These are phyloP conservation scores for Coendou prehensilis DNA, from an alignment of 2,797 vertebrate species.

Conservation along the genomic window DNA sequence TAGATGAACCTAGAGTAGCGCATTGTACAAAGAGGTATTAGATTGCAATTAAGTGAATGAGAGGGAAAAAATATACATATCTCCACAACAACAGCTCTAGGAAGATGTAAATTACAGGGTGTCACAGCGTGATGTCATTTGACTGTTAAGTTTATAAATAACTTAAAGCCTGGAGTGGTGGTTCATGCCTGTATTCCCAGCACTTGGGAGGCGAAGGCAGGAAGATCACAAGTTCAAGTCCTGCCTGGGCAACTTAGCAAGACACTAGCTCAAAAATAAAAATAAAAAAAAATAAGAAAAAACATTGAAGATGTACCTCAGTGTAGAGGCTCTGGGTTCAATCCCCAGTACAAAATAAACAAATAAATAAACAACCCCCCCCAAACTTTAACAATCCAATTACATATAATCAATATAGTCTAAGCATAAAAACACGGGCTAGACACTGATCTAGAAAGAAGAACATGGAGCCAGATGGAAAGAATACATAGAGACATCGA, in stretches of 20 bases:
- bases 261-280: not conserved
- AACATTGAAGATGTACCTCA: not conserved
- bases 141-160: constrained; percentile 37
- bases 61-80: not conserved
- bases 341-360: not conserved
- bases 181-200: not conserved
- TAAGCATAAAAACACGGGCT: not conserved
- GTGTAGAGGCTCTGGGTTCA: not conserved
- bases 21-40: not conserved
- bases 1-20: not conserved
- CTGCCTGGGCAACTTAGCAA: not conserved
- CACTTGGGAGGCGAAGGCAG: not conserved
- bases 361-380: not conserved
- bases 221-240: not conserved
- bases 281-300: not conserved
- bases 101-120: not conserved
- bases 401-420: not conserved
- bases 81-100: not conserved
- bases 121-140: not conserved
- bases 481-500: not conserved
- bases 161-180: not conserved
- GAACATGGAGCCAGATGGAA: not conserved
- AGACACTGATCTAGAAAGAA: not conserved
- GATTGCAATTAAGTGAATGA: not conserved
- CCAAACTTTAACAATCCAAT: not conserved